phyloP scores from a whole-genome alignment of 2,888 invertebrate species.

The Meganola albula region DNA sequence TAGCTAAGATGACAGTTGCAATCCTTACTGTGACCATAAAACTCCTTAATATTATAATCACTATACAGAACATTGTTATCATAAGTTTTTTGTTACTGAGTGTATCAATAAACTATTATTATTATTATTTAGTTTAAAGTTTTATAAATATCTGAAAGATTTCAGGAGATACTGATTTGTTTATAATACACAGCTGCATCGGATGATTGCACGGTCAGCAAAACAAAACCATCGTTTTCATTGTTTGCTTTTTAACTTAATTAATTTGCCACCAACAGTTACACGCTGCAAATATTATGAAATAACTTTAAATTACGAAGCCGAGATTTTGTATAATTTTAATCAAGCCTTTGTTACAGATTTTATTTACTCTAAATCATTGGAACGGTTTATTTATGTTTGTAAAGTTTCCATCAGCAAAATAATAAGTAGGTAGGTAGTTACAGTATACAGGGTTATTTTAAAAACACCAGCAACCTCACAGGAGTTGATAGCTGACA shows the following conservation, averaged over 20 bases:
- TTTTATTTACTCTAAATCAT: conserved; percentile 20
- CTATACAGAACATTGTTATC: too few species aligned
- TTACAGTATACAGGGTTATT: too few species aligned
- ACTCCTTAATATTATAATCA: too few species aligned
- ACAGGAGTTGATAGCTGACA: too few species aligned
- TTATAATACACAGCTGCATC: conserved; percentile 26
- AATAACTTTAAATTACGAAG: conserved; percentile 40
- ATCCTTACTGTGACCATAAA: too few species aligned
- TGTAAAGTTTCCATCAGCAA: too few species aligned
- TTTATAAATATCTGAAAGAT: conserved; percentile 14
- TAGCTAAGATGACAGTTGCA: too few species aligned
- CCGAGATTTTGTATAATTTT: conserved; percentile 35
- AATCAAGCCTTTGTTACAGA: conserved; percentile 30
- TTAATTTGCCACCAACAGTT: conserved; percentile 43
- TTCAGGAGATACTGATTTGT: conserved; percentile 18
- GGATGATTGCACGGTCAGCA: conserved; percentile 28
- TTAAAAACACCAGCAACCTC: too few species aligned
- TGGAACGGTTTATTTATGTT: conserved; percentile 25
- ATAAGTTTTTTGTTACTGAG: too few species aligned
- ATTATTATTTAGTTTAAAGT: too few species aligned
- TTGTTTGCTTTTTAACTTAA: conserved; percentile 52
- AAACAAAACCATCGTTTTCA: conserved; percentile 40
- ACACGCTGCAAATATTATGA: conserved; percentile 35
- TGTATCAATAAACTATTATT: too few species aligned
- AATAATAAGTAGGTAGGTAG: too few species aligned